Percentiles rank a stretch among this genome's conserved stretches.
These are phyloP conservation scores for Hycleus phaleratus DNA, from an alignment of 1,140 invertebrate species.

Conservation along the genomic window DNA sequence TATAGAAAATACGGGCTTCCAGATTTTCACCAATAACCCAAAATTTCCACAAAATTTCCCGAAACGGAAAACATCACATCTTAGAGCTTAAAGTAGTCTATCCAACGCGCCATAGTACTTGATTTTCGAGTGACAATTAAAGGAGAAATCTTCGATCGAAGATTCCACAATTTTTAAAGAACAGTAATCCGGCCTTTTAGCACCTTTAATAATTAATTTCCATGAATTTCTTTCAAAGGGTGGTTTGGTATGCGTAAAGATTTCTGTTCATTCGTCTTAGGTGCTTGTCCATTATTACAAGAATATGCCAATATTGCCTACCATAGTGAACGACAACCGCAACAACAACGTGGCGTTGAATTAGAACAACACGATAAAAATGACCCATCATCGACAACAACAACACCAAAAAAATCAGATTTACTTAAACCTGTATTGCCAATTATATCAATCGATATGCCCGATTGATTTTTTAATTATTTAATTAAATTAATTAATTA, in stretches of 20 bases:
- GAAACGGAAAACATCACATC: too few species aligned
- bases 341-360: constrained; percentile 41
- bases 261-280: constrained; percentile 90
- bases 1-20: too few species aligned
- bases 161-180: too few species aligned
- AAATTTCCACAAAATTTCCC: too few species aligned
- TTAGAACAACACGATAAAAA: constrained; percentile 50
- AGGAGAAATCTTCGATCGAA: too few species aligned
- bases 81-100: too few species aligned
- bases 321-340: constrained; percentile 52
- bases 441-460: constrained; percentile 80
- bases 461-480: constrained; percentile 56
- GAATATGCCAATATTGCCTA: constrained; percentile 98
- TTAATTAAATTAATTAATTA: too few species aligned
- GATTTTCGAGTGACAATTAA: too few species aligned
- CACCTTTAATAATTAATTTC: not conserved
- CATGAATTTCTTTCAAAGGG: constrained; percentile 56
- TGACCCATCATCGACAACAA: constrained; percentile 43
- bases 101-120: too few species aligned
- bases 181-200: too few species aligned
- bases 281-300: constrained; percentile 87
- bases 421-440: constrained; percentile 75
- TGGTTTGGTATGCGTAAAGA: constrained; percentile 98
- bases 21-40: too few species aligned
- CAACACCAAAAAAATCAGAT: constrained; percentile 63